Evolutionary conservation across 1,140 invertebrate species (phyloP).

Genomic region (Drosophila tsacasi): DNA sequence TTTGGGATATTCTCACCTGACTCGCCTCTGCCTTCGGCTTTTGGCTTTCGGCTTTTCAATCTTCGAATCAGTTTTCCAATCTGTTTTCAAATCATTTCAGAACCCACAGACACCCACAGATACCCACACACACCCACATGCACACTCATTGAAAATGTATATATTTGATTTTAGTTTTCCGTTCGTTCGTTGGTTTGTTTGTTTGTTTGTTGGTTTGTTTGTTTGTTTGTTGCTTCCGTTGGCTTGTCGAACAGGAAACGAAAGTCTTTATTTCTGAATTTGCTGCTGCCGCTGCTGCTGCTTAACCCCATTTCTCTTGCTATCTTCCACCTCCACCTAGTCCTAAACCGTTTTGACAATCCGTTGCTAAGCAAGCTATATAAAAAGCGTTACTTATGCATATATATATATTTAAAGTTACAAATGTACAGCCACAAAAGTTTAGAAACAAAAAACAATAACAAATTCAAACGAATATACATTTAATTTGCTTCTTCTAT

Average conservation of each 20-base stretch:
- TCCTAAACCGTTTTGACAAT: slow-evolving; percentile 9
- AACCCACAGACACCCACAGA: not conserved
- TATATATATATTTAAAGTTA: slow-evolving; percentile 28
- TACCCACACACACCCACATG: not conserved
- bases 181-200: slow-evolving; percentile 52
- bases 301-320: slow-evolving; percentile 17
- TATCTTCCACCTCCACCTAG: slow-evolving; percentile 26
- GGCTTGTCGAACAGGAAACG: slow-evolving; percentile 46
- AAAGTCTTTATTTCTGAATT: slow-evolving; percentile 40
- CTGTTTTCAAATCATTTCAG: slow-evolving; percentile 11
- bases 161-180: slow-evolving; percentile 46
- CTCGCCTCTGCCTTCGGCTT: slow-evolving; percentile 33
- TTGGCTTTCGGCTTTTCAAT: slow-evolving; percentile 4
- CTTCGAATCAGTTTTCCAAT: slow-evolving; percentile 1
- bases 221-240: slow-evolving; percentile 51
- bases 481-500: slow-evolving; percentile 38
- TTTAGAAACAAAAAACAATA: slow-evolving; percentile 31
- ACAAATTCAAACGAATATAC: slow-evolving; percentile 23
- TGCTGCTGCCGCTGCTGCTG: slow-evolving; percentile 54
- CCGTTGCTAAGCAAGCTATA: slow-evolving; percentile 45
- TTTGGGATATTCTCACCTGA: slow-evolving; percentile 29
- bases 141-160: slow-evolving; percentile 16
- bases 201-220: slow-evolving; percentile 48
- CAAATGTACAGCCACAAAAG: slow-evolving; percentile 60
- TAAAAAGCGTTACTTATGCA: slow-evolving; percentile 32